Percentiles rank a stretch among this genome's conserved stretches.
Evolutionary conservation across 2,888 invertebrate species (phyloP).

Genomic region (Seira musarum): DNA sequence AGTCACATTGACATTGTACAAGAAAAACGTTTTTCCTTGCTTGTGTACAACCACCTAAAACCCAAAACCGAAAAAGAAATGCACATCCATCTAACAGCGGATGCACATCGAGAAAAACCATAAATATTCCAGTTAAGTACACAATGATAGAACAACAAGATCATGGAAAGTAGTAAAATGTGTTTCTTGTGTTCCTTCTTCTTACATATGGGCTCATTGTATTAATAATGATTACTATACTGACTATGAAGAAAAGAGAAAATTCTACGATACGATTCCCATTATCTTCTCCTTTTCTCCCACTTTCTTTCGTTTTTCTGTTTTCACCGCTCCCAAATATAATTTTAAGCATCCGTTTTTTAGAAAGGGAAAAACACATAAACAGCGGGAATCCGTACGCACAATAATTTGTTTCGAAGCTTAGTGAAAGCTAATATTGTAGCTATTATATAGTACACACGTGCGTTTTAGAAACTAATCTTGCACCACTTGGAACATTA

Average conservation of each 20-base stretch:
- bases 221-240: slow-evolving; percentile 51
- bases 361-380: too few species aligned
- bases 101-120: slow-evolving; percentile 21
- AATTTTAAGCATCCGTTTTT: too few species aligned
- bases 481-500: slow-evolving; percentile 6
- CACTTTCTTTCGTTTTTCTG: slow-evolving; percentile 4
- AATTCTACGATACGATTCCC: slow-evolving; percentile 43
- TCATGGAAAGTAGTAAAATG: too few species aligned
- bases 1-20: too few species aligned
- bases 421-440: slow-evolving; percentile 49
- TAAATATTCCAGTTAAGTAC: slow-evolving; percentile 54
- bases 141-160: slow-evolving; percentile 41
- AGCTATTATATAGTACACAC: slow-evolving; percentile 14
- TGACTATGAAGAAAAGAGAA: background rate
- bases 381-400: background rate
- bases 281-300: slow-evolving; percentile 29
- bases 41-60: too few species aligned
- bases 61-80: too few species aligned
- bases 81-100: too few species aligned
- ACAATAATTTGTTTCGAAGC: slow-evolving; percentile 48
- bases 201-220: slow-evolving; percentile 30
- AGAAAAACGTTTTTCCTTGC: too few species aligned
- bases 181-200: too few species aligned
- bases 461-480: slow-evolving; percentile 31
- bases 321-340: background rate